These are phyloP conservation scores for Gymnorhina tibicen DNA, from an alignment of 2,113 vertebrate species.

Conservation along the genomic window DNA sequence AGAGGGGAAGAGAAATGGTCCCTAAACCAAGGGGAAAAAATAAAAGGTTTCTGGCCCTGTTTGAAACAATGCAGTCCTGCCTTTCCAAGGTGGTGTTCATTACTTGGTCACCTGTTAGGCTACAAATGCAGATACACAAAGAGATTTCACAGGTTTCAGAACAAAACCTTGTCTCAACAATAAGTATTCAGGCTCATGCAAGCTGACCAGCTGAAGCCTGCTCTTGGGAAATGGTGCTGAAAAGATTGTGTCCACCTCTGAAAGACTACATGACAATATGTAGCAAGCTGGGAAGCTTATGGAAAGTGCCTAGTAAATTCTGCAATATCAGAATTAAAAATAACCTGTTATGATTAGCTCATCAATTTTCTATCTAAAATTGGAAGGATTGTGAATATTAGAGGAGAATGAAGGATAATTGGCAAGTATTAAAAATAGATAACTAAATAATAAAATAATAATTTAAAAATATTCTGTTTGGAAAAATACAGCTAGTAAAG, in stretches of 20 bases:
- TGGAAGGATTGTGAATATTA: not conserved
- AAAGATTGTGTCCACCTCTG: not conserved
- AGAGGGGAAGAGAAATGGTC: not conserved
- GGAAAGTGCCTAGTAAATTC: not conserved
- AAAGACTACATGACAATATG: not conserved
- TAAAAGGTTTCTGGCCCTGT: not conserved
- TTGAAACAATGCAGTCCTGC: not conserved
- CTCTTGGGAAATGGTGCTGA: not conserved
- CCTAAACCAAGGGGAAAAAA: not conserved
- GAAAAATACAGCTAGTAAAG: not conserved
- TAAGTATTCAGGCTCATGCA: not conserved
- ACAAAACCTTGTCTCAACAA: not conserved
- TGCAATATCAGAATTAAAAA: not conserved
- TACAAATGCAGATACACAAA: not conserved
- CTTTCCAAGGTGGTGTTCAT: not conserved
- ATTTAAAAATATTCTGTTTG: not conserved
- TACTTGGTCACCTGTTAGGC: not conserved
- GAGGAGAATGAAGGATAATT: not conserved
- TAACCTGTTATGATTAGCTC: not conserved
- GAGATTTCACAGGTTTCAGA: not conserved
- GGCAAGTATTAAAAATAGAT: not conserved
- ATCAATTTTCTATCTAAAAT: not conserved
- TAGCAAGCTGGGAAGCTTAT: not conserved
- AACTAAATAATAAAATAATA: not conserved
- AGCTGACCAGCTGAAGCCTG: not conserved